Percentiles rank a stretch among this genome's conserved stretches.
Evolutionary conservation across 2,888 invertebrate species (phyloP).

Genomic region (Euphydryas editha): DNA sequence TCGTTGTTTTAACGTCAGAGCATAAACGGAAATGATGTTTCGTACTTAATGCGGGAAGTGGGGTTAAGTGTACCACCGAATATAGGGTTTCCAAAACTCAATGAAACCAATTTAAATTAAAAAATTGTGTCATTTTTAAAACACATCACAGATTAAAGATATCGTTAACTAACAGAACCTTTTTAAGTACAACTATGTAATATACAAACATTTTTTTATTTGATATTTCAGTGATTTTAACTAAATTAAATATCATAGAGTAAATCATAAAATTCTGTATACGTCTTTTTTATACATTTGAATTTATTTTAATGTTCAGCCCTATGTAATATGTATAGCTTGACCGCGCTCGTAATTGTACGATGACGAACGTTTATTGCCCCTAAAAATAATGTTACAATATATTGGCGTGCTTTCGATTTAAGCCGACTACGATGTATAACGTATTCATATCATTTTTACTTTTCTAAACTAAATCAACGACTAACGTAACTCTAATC

Average conservation of each 20-base stretch:
- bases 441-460: neutral
- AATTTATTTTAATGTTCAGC: neutral
- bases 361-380: slow-evolving; percentile 17
- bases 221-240: neutral
- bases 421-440: neutral
- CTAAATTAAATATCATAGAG: neutral
- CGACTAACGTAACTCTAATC: too few relatives aligned
- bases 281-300: neutral
- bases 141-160: too few relatives aligned
- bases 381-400: slow-evolving; percentile 14
- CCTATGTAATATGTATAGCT: neutral
- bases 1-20: slow-evolving; percentile 23
- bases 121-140: too few relatives aligned
- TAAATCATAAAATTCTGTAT: neutral
- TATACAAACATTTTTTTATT: neutral
- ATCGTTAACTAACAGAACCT: too few relatives aligned
- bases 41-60: slow-evolving; percentile 14
- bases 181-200: too few relatives aligned
- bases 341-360: slow-evolving; percentile 20
- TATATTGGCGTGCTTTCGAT: slow-evolving; percentile 8
- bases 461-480: neutral
- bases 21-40: slow-evolving; percentile 24
- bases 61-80: slow-evolving; percentile 14
- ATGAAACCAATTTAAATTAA: too few relatives aligned
- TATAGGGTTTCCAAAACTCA: neutral